Evolutionary conservation across 2,888 invertebrate genomes (phyloP), one percentile per base, ranked within the genome.

Genomic region (Perizoma flavofasciatum): DNA sequence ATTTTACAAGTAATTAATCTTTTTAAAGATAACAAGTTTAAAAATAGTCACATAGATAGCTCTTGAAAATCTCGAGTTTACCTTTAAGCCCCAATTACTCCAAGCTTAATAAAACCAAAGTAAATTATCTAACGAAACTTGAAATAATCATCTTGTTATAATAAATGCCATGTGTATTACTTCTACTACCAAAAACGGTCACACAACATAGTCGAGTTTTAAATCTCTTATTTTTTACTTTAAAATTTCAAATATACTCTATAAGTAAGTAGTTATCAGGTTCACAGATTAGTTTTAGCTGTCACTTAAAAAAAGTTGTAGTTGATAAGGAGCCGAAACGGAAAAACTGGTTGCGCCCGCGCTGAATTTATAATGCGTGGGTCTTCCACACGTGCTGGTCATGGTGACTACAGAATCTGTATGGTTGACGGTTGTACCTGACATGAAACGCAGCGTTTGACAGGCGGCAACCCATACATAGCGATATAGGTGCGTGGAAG

Each of bases 351-450:
- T 70, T 76, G 74, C 73, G 73, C 69, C 72, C 61, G 79, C 74
- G 74, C 68, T 73, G 78, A 79, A 82, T 82, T 75, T 78, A 78
- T 85, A 79, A 82, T 79, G 70, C 73, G 74, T 75, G 49, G 44
- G 73, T 75, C 37, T 37, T 37, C 37, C 37, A 37, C 37, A 37
- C 37, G 37, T 37, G 22, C 22, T 22, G 1, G 22, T 22, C 22
- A 22, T 22, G 22, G 22, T 22, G 22, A 22, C 22, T 22, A 22
- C 22, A 22, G 22, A 22, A 37, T 37, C 6, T 37, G 37, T 7
- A 37, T 37, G 22, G 22, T 22, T 22, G 22, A 22, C 22, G 3
- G 22, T 22, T 22, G n/a, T n/a, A 22, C 22, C n/a, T n/a, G 22
- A 22, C 22, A 22, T 22, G 22, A 22, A 22, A 22, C 22, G 22